Conservation (phyloP, 1,140 invertebrate species). For the Pissodes strobi region DNA sequence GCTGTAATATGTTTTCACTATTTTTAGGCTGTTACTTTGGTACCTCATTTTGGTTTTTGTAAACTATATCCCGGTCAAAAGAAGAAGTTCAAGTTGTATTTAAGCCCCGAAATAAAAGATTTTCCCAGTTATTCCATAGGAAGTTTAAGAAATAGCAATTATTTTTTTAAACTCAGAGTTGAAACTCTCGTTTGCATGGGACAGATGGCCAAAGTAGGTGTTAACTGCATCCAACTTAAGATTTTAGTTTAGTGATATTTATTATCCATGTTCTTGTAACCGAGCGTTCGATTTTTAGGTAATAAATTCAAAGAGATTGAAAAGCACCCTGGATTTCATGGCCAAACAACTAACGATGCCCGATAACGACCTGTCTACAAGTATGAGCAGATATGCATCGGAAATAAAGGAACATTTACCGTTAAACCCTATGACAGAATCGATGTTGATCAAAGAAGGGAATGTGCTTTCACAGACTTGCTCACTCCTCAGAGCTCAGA, state of each 20-base stretch:
- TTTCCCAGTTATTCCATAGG: constrained; percentile 21
- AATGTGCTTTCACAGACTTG: background rate
- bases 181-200: constrained; percentile 39
- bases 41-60: constrained; percentile 45
- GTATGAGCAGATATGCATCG: background rate
- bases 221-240: background rate
- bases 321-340: constrained; percentile 16
- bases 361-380: background rate
- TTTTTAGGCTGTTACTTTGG: constrained; percentile 39
- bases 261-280: too few relatives aligned
- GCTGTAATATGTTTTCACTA: too few relatives aligned
- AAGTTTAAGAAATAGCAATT: constrained; percentile 10
- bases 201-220: constrained; percentile 30
- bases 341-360: background rate
- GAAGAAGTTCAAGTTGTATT: constrained; percentile 29
- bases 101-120: constrained; percentile 39
- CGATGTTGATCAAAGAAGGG: background rate
- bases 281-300: constrained; percentile 10
- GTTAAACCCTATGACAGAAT: background rate
- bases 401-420: background rate
- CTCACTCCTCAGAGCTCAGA: too few relatives aligned
- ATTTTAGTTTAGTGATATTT: background rate
- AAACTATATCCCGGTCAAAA: constrained; percentile 34
- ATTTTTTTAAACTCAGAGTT: constrained; percentile 30
- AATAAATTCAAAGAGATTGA: constrained; percentile 25